These are phyloP conservation scores for Pachydiplax longipennis DNA, from an alignment of 2,888 invertebrate genomes.

Conservation along the genomic window DNA sequence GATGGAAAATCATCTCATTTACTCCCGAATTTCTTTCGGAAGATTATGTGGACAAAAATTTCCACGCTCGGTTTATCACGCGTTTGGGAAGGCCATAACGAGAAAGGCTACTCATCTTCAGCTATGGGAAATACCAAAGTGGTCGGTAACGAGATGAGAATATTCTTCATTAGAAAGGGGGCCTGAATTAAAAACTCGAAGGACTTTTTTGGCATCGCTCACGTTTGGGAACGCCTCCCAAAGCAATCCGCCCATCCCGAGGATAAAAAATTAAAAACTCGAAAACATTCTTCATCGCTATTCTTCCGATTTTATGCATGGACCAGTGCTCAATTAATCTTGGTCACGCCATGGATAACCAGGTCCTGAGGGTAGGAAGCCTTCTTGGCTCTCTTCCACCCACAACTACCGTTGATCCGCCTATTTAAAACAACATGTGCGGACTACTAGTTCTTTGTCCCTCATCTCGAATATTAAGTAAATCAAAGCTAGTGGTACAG, in stretches of 20 bases:
- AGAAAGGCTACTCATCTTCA: neutral
- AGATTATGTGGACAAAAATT: constrained; percentile 35
- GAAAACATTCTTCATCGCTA: neutral
- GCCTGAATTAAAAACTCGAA: too few relatives aligned
- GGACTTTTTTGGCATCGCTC: neutral
- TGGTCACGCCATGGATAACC: neutral
- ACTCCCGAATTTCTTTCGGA: constrained; percentile 14
- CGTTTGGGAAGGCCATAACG: neutral
- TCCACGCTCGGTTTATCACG: constrained; percentile 18
- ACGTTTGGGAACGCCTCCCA: neutral
- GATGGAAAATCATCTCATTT: constrained; percentile 20
- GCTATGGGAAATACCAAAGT: too few relatives aligned
- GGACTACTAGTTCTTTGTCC: too few relatives aligned
- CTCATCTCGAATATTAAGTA: too few relatives aligned
- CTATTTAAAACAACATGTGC: too few relatives aligned
- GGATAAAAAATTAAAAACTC: neutral
- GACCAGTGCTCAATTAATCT: constrained; percentile 7
- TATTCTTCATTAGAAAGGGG: neutral
- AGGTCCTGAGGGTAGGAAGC: neutral
- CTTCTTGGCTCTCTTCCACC: neutral
- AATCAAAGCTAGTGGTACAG: too few relatives aligned
- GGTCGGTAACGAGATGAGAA: neutral
- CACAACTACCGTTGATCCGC: neutral
- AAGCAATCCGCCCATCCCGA: neutral
- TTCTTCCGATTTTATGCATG: constrained; percentile 28